Evolutionary conservation across 37 sponge, comb jelly and placozoan genomes (phyloP).

Genomic region (Beroe forskalii): DNA sequence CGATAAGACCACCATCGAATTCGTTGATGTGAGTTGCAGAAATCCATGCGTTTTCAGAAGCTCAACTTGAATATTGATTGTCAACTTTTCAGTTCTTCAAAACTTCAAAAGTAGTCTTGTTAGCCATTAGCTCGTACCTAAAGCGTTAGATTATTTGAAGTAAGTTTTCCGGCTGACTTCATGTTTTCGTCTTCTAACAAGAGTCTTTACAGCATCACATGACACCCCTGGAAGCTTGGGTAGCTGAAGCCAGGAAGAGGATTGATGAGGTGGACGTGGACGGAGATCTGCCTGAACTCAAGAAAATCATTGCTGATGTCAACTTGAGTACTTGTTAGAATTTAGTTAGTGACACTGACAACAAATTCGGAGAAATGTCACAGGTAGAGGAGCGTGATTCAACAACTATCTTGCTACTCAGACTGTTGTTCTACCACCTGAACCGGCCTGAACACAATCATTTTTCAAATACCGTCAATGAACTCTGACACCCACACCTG

Average conservation of each 20-base stretch:
- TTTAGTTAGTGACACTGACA: too few species aligned
- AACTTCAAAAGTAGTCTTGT: too few species aligned
- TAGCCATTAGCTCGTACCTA: background rate
- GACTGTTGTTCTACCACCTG: too few species aligned
- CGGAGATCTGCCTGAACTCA: conserved; percentile 24
- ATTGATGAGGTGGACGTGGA: conserved; percentile 5
- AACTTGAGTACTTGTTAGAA: conserved; percentile 11
- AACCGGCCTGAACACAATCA: too few species aligned
- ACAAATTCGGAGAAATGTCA: too few species aligned
- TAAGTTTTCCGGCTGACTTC: too few species aligned
- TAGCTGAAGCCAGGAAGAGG: conserved; percentile 21
- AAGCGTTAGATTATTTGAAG: background rate
- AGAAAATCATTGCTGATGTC: conserved; percentile 48
- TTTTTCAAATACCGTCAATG: background rate
- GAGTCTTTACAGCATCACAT: background rate
- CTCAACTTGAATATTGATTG: background rate
- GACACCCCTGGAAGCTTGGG: conserved; percentile 36
- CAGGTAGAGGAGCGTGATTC: too few species aligned
- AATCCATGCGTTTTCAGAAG: background rate
- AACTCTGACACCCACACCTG: background rate
- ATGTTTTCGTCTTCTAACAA: too few species aligned
- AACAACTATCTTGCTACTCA: too few species aligned
- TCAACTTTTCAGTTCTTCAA: background rate
- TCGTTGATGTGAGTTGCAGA: conserved; percentile 2
- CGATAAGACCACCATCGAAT: conserved; percentile 46